Evolutionary conservation across 35 echinoderm and acorn worm species (phyloP).

Genomic region (Amphiura filiformis): DNA sequence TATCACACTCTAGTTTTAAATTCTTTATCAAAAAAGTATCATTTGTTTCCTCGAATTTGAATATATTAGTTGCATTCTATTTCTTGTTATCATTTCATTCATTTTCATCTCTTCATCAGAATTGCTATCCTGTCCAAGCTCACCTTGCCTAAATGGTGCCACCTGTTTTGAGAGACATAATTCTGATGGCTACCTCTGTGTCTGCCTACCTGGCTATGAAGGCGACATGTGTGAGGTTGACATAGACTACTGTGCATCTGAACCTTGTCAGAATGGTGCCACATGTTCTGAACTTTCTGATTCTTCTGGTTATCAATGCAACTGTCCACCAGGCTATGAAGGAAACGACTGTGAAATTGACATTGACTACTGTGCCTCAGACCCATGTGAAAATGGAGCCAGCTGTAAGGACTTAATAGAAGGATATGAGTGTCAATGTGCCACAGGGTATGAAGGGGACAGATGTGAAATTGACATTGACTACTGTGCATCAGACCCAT

Average conservation of each 20-base stretch:
- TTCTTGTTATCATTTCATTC: slow-evolving; percentile 64
- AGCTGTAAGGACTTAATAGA: slow-evolving; percentile 9
- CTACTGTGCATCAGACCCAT: too few species aligned
- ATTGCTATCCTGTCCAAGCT: too few species aligned
- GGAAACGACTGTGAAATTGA: slow-evolving; percentile 52
- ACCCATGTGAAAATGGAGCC: slow-evolving; percentile 32
- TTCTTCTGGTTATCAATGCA: slow-evolving; percentile 32
- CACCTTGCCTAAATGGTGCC: too few species aligned
- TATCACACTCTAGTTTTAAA: too few species aligned
- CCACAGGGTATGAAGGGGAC: slow-evolving; percentile 9
- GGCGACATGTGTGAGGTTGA: slow-evolving; percentile 35
- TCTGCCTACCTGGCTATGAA: slow-evolving; percentile 30
- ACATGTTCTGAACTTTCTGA: slow-evolving; percentile 32
- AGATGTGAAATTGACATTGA: slow-evolving; percentile 48
- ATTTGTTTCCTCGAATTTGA: slow-evolving; percentile 21
- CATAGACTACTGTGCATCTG: neutral
- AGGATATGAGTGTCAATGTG: slow-evolving; percentile 16
- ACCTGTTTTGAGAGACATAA: too few species aligned
- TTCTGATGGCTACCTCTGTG: too few species aligned
- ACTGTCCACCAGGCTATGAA: slow-evolving; percentile 46
- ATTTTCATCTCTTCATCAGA: too few species aligned
- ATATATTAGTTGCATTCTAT: slow-evolving; percentile 45
- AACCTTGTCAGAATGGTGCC: slow-evolving; percentile 83
- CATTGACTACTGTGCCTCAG: neutral
- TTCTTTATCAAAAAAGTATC: too few species aligned